Evolutionary conservation across 2,113 vertebrate species (phyloP).

Genomic region (Corythaeola cristata): DNA sequence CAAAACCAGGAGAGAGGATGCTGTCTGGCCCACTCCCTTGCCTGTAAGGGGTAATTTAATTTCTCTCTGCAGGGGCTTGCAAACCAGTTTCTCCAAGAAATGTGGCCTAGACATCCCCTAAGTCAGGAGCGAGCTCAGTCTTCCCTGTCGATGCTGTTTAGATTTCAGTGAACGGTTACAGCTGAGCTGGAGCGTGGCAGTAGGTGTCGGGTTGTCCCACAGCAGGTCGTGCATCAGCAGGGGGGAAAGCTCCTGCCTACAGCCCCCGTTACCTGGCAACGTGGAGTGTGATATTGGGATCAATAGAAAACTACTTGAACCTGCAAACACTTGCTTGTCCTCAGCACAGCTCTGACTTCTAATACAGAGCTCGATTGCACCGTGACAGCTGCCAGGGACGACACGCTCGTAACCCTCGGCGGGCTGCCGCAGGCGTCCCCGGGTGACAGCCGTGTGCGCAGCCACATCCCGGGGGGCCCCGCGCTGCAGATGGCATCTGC

Average conservation of each 20-base stretch:
- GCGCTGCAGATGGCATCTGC: not conserved
- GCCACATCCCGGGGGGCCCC: accelerated
- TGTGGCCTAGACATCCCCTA: not conserved
- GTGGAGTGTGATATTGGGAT: not conserved
- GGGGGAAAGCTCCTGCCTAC: not conserved
- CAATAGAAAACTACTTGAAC: not conserved
- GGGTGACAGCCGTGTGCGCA: not conserved
- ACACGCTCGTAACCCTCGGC: accelerated
- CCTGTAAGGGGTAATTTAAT: not conserved
- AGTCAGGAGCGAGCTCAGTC: not conserved
- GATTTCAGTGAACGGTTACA: not conserved
- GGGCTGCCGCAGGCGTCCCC: not conserved
- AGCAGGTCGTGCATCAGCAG: not conserved
- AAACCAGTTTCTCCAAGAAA: not conserved
- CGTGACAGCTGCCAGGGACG: not conserved
- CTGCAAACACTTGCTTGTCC: not conserved
- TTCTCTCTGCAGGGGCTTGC: not conserved
- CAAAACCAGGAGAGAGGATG: not conserved
- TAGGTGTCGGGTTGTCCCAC: not conserved
- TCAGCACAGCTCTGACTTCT: not conserved
- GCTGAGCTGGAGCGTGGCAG: not conserved
- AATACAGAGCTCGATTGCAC: accelerated
- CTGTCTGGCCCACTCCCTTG: not conserved
- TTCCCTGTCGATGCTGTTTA: not conserved
- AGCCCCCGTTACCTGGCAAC: not conserved